Evolutionary conservation across 2,113 vertebrate genomes (phyloP), one percentile per base, ranked within the genome.

Genomic region (Antechinus flavipes): DNA sequence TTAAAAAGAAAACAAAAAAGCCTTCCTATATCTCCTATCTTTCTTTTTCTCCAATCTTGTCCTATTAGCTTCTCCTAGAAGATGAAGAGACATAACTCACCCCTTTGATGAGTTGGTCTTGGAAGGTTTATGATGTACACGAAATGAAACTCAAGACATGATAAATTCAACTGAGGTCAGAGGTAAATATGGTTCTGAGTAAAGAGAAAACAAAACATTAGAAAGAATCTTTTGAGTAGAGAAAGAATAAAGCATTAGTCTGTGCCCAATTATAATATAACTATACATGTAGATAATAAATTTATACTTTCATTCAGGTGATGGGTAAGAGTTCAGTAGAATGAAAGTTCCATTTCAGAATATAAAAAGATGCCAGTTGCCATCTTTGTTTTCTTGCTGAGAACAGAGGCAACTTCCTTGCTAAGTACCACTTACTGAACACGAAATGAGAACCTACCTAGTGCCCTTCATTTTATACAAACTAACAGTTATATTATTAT

Each of bases 161-260:
- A 84, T 84, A 84, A 84, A 84, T 84, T 84, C 68, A 95, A 52
- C 92, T 97, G 54, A 61, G 89, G 93, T 96, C 95, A 98, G 98
- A 98, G 97, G 98, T 98, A 97, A 98, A 94, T 96, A 97, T 95
- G 97, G 97, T 98, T 97, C 93, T 94, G 96, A 96, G 94, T 93
- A 94, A 95, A 96, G 90, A 95, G 95, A 97, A 97, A 96, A 97
- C 95, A 97, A 93, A 54, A 96, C 96, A 96, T 95, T 93, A 96
- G 95, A 96, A 97, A 96, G 97, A 97, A 95, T 90, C 61, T 98
- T 97, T 91, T 94, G 96, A 96, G 93, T 93, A 91, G 94, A 95
- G 90, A 95, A 94, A 97, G 97, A 96, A 97, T 93, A 97, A 93
- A 54, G 95, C 96, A 95, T 95, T 93, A 96, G 95, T 90, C 61